Percentiles rank a stretch among this genome's conserved stretches.
Conservation (phyloP, 2,888 invertebrate species). For the Galerucella pusilla region DNA sequence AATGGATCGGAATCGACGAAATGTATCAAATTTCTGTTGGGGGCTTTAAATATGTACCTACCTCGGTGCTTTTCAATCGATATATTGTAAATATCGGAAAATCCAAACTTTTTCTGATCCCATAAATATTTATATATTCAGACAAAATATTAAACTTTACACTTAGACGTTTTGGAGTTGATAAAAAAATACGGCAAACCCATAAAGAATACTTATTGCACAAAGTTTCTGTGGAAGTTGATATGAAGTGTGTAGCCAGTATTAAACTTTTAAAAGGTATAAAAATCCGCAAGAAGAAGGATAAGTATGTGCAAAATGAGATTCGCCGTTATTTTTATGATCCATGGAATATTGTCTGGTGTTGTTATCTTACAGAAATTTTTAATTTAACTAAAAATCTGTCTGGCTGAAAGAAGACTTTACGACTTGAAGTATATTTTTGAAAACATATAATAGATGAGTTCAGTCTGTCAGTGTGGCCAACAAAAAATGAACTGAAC, state of each 20-base stretch:
- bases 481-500: no score
- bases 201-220: slow-evolving; percentile 37
- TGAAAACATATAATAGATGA: not conserved
- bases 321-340: slow-evolving; percentile 33
- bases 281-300: slow-evolving; percentile 31
- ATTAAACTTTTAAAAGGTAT: slow-evolving; percentile 32
- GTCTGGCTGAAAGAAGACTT: not conserved
- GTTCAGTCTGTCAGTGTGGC: no score
- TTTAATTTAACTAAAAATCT: slow-evolving; percentile 21
- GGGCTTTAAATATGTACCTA: not conserved
- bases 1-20: no score
- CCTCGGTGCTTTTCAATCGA: not conserved
- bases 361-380: slow-evolving; percentile 29
- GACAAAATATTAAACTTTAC: slow-evolving; percentile 35
- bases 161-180: slow-evolving; percentile 31
- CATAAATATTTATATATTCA: slow-evolving; percentile 36
- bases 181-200: slow-evolving; percentile 33
- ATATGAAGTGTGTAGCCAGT: slow-evolving; percentile 20
- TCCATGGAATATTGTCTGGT: slow-evolving; percentile 30
- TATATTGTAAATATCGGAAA: slow-evolving; percentile 1
- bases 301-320: slow-evolving; percentile 35
- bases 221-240: slow-evolving; percentile 33
- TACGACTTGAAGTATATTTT: not conserved
- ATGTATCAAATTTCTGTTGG: no score
- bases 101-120: slow-evolving; percentile 10